phyloP scores from a whole-genome alignment of 2,888 invertebrate species.

The Pristionchus fissidentatus region DNA sequence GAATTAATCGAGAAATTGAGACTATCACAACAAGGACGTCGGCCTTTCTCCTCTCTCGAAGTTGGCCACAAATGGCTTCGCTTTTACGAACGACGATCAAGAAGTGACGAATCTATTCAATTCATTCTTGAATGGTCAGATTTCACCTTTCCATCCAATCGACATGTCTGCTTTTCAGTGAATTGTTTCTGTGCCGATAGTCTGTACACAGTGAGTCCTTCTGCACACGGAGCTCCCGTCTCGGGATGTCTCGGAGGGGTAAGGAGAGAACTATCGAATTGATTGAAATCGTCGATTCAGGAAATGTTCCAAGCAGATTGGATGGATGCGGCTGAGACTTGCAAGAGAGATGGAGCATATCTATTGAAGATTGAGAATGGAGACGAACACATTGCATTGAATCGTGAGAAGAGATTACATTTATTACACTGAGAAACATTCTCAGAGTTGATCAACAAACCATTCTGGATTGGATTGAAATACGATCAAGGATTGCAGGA shows the following conservation, averaged over 20 bases:
- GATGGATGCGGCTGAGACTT: not conserved
- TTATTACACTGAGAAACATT: too few species aligned
- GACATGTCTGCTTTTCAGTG: conserved; percentile 4
- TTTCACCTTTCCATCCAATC: too few species aligned
- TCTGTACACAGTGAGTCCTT: not conserved
- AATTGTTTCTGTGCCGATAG: conserved; percentile 4
- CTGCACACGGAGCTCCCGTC: not conserved
- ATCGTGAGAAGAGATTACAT: too few species aligned
- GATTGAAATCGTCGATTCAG: too few species aligned
- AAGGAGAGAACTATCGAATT: too few species aligned
- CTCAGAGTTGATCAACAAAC: too few species aligned
- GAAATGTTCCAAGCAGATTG: conserved; percentile 10
- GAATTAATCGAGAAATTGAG: too few species aligned
- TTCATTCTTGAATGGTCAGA: not conserved
- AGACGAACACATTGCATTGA: too few species aligned
- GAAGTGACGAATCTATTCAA: conserved; percentile 18
- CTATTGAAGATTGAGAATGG: not conserved
- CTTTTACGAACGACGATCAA: conserved; percentile 12
- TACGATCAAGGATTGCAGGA: too few species aligned
- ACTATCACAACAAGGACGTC: not conserved
- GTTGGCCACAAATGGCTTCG: conserved; percentile 3
- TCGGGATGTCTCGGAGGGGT: not conserved
- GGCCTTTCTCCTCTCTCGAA: not conserved
- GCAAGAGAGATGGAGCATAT: not conserved
- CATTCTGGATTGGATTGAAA: too few species aligned